Base-by-base conservation (phyloP, 2,113 vertebrate genomes). In the Oreochromis spilurus region DNA sequence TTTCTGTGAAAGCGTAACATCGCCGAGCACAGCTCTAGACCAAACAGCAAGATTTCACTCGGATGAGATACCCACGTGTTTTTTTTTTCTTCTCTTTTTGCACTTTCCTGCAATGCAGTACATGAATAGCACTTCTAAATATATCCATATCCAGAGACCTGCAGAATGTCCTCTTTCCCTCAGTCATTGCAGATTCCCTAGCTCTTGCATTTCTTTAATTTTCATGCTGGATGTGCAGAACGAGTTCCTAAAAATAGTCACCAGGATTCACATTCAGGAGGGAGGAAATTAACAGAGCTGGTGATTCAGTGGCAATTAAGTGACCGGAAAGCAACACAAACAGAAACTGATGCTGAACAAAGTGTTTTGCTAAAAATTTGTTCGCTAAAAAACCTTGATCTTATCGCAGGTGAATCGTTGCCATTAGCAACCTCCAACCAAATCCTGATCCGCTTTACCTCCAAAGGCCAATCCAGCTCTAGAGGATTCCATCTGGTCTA, bases 401-500 rank as follows among this genome's bases (percentile, higher is more conserved):
- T 19, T 67, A 26, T 89, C 90, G 53, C 89, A 99, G 99, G 99
- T 81, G 99, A 99, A 96, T 99, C 99, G 0, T 93, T 99, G 84
- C 98, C 99, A 0, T 89, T 99, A 89, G 98, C 98, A 77, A 98
- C 98, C 60, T 97, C 98, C 96, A 99, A 99, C 96, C 97, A 99
- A 96, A 97, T 99, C 90, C 96, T 99, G 77, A 98, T 99, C 90
- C 98, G 97, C 82, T 99, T 99, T 87, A 98, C 96, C 86, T 97
- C 99, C 92, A 99, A 98, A 96, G 97, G 98, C 72, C 98, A 98
- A 17, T 97, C 96, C 14, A 98, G 97, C 83, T 98, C 97, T 82
- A 97, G 95, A 95, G 99, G 99, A n/a, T 99, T 99, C 94, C 99
- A 99, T 93, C 97, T 99, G 85, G 98, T 97, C 86, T 99, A 99